A percentile compares a stretch with the other conserved stretches of the same genome.
Conservation (phyloP, 2,113 vertebrate genomes). For the Monarcha castaneiventris region DNA sequence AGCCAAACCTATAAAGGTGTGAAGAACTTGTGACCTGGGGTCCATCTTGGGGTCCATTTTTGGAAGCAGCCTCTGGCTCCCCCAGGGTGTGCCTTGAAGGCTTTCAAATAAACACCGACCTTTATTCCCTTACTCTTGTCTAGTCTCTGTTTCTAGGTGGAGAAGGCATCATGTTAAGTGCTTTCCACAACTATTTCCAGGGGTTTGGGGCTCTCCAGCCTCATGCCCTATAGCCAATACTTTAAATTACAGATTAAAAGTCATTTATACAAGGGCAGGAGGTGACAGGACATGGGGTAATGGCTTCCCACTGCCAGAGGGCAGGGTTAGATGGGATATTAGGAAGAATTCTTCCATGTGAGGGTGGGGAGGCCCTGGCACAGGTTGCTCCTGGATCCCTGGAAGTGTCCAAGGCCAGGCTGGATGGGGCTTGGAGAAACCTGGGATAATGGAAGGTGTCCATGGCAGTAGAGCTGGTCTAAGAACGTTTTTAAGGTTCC, state of each 20-base stretch:
- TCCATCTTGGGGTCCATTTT: no score
- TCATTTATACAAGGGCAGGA: background rate
- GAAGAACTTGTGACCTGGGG: no score
- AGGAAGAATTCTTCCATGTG: background rate
- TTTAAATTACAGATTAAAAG: background rate
- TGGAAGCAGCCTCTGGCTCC: no score
- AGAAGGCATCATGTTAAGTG: no score
- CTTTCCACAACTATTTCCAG: background rate
- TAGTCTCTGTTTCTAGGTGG: no score
- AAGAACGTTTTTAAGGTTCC: background rate
- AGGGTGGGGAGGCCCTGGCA: rapidly evolving
- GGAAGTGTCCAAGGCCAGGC: background rate
- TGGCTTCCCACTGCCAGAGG: background rate
- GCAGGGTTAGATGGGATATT: background rate
- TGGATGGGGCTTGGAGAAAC: rapidly evolving
- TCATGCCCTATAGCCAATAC: background rate
- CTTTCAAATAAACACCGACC: no score
- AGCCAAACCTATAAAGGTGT: no score
- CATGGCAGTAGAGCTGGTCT: background rate
- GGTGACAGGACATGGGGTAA: no score
- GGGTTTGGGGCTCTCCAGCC: background rate
- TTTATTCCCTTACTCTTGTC: no score
- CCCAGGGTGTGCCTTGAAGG: no score
- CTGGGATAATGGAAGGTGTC: background rate
- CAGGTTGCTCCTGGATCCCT: background rate